A percentile compares a stretch with the other conserved stretches of the same genome.
Evolutionary conservation across 2,113 vertebrate genomes (phyloP).

Genomic region (Phoenicopterus ruber): DNA sequence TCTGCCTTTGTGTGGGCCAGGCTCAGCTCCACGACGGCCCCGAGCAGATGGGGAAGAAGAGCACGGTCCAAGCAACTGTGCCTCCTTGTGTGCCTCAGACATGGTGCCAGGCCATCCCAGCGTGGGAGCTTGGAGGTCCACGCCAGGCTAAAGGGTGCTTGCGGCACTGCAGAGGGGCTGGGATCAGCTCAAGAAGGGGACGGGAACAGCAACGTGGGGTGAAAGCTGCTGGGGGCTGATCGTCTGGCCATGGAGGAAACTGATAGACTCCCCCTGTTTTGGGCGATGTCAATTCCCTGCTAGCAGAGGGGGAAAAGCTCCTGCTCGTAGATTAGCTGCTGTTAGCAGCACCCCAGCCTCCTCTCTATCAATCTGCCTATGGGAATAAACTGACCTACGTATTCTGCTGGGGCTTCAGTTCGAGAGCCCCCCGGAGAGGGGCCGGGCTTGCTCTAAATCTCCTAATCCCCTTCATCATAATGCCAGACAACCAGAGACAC

Average conservation of each 20-base stretch:
- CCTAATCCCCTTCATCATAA: slow-evolving; percentile 49
- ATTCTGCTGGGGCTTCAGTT: not conserved
- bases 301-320: not conserved
- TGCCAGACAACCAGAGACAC: not conserved
- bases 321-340: not conserved
- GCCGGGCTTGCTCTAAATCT: slow-evolving; percentile 12
- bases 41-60: not conserved
- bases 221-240: not conserved
- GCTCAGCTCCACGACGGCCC: not conserved
- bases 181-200: not conserved
- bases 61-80: not conserved
- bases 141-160: not conserved
- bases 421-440: not conserved
- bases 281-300: not conserved
- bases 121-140: fast-evolving
- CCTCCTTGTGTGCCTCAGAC: not conserved
- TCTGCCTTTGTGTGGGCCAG: not conserved
- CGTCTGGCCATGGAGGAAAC: not conserved
- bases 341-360: not conserved
- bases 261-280: too few species aligned
- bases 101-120: not conserved
- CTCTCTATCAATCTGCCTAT: not conserved
- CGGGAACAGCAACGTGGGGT: not conserved
- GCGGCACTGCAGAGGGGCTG: too few species aligned
- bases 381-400: not conserved